Evolutionary conservation across 2,888 invertebrate genomes (phyloP).

Genomic region (Archips crataeganus): DNA sequence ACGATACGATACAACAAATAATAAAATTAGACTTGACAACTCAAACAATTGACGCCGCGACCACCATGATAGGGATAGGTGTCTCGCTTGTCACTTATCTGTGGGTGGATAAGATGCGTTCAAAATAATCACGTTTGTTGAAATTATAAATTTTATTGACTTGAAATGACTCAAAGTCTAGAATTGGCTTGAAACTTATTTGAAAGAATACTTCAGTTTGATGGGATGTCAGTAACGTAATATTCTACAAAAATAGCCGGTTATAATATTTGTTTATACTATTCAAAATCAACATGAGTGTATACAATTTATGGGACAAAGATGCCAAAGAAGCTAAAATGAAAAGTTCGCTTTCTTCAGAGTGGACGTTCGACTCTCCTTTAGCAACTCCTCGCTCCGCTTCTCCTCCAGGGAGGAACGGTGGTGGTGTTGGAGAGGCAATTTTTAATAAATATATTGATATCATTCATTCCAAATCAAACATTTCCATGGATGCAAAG

Average conservation of each 20-base stretch:
- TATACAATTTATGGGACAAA: constrained; percentile 57
- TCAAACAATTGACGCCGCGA: constrained; percentile 35
- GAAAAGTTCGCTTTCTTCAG: constrained; percentile 50
- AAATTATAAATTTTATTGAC: neutral
- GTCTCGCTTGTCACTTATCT: too few relatives aligned
- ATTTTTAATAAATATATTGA: constrained; percentile 72
- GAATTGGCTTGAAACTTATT: neutral
- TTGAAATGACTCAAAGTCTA: too few relatives aligned
- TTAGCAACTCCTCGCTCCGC: constrained; percentile 58
- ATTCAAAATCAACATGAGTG: constrained; percentile 60
- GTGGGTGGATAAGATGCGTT: constrained; percentile 12
- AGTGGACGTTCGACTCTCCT: constrained; percentile 57
- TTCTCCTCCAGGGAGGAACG: constrained; percentile 52
- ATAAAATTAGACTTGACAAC: constrained; percentile 28
- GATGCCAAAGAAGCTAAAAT: constrained; percentile 50
- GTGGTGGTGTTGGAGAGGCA: constrained; percentile 60
- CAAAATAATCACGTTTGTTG: constrained; percentile 3
- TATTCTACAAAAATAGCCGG: neutral
- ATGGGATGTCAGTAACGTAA: constrained; percentile 4
- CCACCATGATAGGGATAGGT: neutral
- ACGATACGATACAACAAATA: constrained; percentile 11
- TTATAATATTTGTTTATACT: neutral
- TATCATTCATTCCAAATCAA: constrained; percentile 69
- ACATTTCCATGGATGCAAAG: constrained; percentile 60
- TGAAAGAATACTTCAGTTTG: constrained; percentile 14